Evolutionary conservation across 1,140 invertebrate species (phyloP), one percentile per base, ranked within the genome.

Genomic region (Cherax quadricarinatus): DNA sequence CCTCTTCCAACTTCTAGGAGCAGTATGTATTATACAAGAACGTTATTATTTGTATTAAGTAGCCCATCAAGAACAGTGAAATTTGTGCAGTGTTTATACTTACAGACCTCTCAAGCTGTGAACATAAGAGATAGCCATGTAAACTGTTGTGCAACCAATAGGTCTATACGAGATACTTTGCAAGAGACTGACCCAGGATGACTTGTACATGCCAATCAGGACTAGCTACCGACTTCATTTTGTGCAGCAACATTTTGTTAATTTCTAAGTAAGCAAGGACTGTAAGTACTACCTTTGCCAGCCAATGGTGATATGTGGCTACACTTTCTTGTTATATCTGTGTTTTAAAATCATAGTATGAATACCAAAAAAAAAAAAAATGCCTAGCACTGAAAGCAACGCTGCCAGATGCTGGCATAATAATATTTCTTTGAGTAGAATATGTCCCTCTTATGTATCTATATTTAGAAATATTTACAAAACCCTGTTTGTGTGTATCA

Each of bases 261-360:
- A 85, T 88, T 57, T 79, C n/a, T 62, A 79, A 79, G 21, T 88
- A 41, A 60, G 18, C 30, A 75, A 80, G 73, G 75, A 70, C 41
- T 60, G 48, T 79, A 62, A 88, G 30, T 73, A 73, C 60, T 70
- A 78, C 24, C 53, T 78, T 49, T 75, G 78, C 70, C 86, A 81
- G 86, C 86, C 75, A 80, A n/a, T 88, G 86, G 86, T 90, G 51
- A 85, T 85, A 90, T 14, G 57, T 57, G 70, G 70, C 66, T 83
- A 84, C n/a, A 73, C 81, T 90, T 79, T 90, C 81, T 84, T 90
- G 88, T 90, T 84, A 90, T 81, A 85, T 90, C 78, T 84, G 80
- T 84, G 88, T 84, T 90, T 70, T 84, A 62, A 90, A 24, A 90
- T 85, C 60, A 62, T 89, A 18, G 66, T 89, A 80, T 89, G 66